Evolutionary conservation across 1,140 invertebrate genomes (phyloP).

Genomic region (Drosophila sp.): DNA sequence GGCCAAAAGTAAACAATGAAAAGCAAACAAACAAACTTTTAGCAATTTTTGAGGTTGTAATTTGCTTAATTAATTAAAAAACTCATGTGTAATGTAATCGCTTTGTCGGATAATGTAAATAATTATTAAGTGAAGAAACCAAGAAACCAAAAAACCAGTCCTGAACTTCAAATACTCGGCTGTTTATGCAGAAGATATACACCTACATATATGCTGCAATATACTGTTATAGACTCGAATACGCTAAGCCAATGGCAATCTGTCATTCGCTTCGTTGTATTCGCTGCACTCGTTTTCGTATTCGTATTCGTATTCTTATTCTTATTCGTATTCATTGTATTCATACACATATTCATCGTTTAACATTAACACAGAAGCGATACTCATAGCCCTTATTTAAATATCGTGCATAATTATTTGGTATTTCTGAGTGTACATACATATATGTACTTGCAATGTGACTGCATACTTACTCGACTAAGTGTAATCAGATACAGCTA

Average conservation of each 20-base stretch:
- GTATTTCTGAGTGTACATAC: conserved; percentile 17
- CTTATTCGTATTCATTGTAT: not conserved
- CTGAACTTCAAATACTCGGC: conserved; percentile 36
- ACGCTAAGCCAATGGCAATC: not conserved
- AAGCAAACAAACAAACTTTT: conserved; percentile 63
- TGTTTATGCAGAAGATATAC: conserved; percentile 5
- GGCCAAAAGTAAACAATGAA: conserved; percentile 24
- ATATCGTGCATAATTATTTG: conserved; percentile 6
- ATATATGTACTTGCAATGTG: conserved; percentile 1
- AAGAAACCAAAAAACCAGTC: conserved; percentile 1
- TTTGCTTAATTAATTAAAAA: conserved; percentile 39
- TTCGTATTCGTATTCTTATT: not conserved
- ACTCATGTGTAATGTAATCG: conserved; percentile 14
- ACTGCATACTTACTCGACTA: conserved; percentile 25
- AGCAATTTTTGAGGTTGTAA: conserved; percentile 84
- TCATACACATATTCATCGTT: conserved; percentile 3
- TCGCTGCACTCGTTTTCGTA: not conserved
- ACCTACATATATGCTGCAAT: conserved; percentile 6
- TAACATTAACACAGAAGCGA: conserved; percentile 8
- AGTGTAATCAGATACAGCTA: conserved; percentile 40
- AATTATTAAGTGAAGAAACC: conserved; percentile 17
- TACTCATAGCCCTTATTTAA: conserved; percentile 20
- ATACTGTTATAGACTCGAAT: conserved; percentile 14
- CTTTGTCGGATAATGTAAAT: conserved; percentile 37
- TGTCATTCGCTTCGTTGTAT: conserved; percentile 9